These are phyloP conservation scores for Rhabdornis inornatus DNA, from an alignment of 2,113 vertebrate genomes.

Conservation along the genomic window DNA sequence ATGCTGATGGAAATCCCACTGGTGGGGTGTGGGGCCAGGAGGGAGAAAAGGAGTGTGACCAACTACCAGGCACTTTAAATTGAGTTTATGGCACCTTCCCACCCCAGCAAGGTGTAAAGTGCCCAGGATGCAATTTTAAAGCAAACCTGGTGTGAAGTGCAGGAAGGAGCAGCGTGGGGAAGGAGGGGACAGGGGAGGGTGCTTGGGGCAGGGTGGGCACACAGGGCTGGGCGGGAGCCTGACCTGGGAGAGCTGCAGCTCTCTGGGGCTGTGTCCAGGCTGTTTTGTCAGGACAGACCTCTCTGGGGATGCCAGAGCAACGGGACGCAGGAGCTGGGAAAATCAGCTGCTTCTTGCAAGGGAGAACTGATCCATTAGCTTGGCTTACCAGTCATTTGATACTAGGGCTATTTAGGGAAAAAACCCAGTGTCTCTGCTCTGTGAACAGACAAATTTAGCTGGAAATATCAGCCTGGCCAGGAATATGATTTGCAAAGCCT, in stretches of 20 bases:
- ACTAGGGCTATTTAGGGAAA: neutral
- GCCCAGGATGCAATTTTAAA: neutral
- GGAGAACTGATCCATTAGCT: neutral
- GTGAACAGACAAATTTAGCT: neutral
- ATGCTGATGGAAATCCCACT: neutral
- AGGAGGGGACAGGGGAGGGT: fast-evolving
- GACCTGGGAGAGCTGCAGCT: neutral
- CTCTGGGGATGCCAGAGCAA: neutral
- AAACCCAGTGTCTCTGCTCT: neutral
- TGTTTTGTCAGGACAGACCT: neutral
- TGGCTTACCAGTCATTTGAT: constrained; percentile 4
- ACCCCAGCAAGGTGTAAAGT: neutral
- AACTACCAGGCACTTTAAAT: neutral
- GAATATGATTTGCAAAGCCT: neutral
- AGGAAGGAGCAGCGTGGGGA: neutral
- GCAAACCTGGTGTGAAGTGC: neutral
- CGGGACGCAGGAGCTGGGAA: neutral
- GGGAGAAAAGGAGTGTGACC: neutral
- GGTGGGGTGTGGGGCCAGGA: neutral
- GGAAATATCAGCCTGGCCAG: neutral
- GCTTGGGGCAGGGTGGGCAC: neutral
- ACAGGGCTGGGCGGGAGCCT: neutral
- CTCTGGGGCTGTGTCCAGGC: neutral
- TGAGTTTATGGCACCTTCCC: neutral
- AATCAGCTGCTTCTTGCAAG: neutral